A percentile compares a stretch with the other conserved stretches of the same genome.
phyloP scores from a whole-genome alignment of 2,113 vertebrate species.

The Coptodon rendalli region DNA sequence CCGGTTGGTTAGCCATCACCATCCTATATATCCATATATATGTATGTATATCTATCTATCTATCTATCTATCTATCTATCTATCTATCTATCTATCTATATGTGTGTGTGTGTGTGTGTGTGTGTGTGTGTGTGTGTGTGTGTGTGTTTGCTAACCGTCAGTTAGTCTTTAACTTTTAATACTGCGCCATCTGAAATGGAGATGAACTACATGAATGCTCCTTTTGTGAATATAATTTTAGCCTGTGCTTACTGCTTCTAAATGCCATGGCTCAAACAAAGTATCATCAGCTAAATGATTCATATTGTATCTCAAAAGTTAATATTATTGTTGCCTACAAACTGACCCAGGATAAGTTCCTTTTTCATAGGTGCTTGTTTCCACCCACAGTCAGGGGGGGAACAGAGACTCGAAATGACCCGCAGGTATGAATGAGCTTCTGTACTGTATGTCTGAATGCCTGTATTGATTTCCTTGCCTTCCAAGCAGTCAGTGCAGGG shows the following conservation, averaged over 20 bases:
- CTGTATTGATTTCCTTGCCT: slow-evolving; percentile 26
- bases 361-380: background rate
- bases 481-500: slow-evolving; percentile 21
- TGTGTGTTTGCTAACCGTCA: background rate
- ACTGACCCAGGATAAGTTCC: background rate
- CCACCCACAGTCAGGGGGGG: slow-evolving; percentile 24
- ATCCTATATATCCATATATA: background rate
- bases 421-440: slow-evolving; percentile 2
- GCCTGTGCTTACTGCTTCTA: background rate
- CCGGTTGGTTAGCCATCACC: background rate
- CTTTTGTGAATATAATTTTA: background rate
- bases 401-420: background rate
- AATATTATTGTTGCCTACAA: background rate
- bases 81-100: accelerated
- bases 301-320: background rate
- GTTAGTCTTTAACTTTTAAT: background rate
- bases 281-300: background rate
- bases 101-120: too few species aligned
- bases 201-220: background rate
- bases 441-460: slow-evolving; percentile 10
- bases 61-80: accelerated
- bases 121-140: accelerated
- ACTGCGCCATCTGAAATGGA: background rate
- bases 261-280: background rate
- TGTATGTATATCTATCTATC: accelerated